Evolutionary conservation across 1,140 invertebrate genomes (phyloP), one percentile per base, ranked within the genome.

Genomic region (Ladona fulva): DNA sequence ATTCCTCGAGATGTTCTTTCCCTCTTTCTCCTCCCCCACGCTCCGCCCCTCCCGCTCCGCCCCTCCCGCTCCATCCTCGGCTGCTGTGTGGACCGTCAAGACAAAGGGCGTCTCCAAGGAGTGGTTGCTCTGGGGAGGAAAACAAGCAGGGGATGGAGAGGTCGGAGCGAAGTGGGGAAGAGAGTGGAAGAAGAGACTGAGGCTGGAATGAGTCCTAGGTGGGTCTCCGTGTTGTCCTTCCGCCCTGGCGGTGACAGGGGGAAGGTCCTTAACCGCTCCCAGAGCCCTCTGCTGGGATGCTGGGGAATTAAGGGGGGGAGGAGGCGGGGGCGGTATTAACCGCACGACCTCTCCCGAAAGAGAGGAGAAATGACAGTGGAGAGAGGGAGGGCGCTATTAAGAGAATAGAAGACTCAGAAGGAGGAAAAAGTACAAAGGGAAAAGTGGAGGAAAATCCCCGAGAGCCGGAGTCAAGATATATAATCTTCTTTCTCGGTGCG

Each of bases 241-340:
- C 52, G 52, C 52, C 52, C n/a, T 66, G 52, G 52, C 52, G 52
- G 52, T 66, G 52, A 66, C 52, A 66, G 52, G 52, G 52, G 52
- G 52, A 66, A 66, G 52, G 52, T 66, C 52, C 52, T 66, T 66
- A 66, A 66, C 52, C 52, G 52, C 52, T 66, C 52, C 52, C 52
- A 66, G 52, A 22, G 52, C n/a, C 52, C 52, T 66, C 52, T 66
- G 52, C 52, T 12, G 52, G 52, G 52, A 66, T 16, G 52, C 52
- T 66, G 52, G 52, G 52, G 52, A 66, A 66, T 66, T 66, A 66
- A 22, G 52, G 52, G 52, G 44, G 19, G 44, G 44, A 19, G 10
- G 52, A 22, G n/a, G 52, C 52, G 52, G n/a, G 52, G 52, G 52
- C 5, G 52, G 52, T 66, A 66, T 66, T 66, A 66, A 66, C 52